These are phyloP conservation scores for Myoxocephalus aenaeus DNA, from an alignment of 2,797 vertebrate species.

Conservation along the genomic window DNA sequence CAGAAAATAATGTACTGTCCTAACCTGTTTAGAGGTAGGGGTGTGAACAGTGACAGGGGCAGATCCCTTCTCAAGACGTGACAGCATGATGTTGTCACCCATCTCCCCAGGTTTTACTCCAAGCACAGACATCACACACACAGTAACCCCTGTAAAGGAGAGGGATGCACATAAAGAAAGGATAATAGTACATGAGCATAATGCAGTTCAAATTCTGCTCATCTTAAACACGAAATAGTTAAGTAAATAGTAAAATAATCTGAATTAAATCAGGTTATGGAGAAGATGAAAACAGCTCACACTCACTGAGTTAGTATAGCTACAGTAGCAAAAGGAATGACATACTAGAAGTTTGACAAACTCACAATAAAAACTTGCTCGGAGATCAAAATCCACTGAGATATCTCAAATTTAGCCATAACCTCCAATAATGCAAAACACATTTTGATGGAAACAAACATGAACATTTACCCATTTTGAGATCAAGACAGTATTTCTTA, in stretches of 20 bases:
- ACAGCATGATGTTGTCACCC: constrained; percentile 87
- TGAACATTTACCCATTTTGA: not conserved
- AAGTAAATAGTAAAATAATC: not conserved
- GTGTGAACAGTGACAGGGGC: constrained; percentile 87
- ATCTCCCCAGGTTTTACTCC: constrained; percentile 79
- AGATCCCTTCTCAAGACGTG: constrained; percentile 84
- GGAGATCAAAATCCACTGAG: not conserved
- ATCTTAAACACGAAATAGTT: not conserved
- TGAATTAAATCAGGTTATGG: not conserved
- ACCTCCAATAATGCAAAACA: not conserved
- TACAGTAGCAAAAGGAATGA: not conserved
- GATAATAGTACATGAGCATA: not conserved
- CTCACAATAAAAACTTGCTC: not conserved
- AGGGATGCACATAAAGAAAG: not conserved
- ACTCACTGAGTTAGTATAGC: not conserved
- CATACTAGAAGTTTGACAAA: not conserved
- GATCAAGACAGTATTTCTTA: not conserved
- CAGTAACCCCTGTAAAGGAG: constrained; percentile 82
- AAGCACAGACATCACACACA: constrained; percentile 88
- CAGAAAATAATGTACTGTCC: not conserved
- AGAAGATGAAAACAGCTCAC: not conserved
- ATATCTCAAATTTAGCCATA: not conserved
- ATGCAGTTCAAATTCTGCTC: not conserved
- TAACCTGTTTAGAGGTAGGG: constrained; percentile 84
- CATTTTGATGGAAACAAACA: not conserved